These are phyloP conservation scores for Mastomys coucha DNA, from an alignment of 2,113 vertebrate species.

Conservation along the genomic window DNA sequence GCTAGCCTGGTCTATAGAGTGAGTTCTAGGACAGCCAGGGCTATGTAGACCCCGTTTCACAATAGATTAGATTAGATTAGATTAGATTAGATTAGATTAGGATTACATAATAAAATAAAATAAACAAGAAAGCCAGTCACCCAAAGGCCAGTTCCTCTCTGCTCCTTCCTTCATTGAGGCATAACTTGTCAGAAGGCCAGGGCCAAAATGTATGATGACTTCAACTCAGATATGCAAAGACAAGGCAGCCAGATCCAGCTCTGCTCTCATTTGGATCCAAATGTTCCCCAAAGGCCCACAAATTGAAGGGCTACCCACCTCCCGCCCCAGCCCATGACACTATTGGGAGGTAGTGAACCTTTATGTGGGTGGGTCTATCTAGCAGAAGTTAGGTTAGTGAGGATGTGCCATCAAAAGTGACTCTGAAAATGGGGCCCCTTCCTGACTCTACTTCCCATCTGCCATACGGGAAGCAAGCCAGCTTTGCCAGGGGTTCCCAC, in stretches of 20 bases:
- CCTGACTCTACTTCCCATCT: not conserved
- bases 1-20: not conserved
- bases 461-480: not conserved
- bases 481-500: not conserved
- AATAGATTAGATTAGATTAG: not conserved
- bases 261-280: not conserved
- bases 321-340: not conserved
- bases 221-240: not conserved
- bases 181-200: not conserved
- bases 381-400: not conserved
- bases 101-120: not conserved
- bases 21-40: not conserved
- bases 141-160: not conserved
- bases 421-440: not conserved
- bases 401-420: not conserved
- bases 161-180: not conserved
- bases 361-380: no score
- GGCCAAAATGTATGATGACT: not conserved
- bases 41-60: not conserved
- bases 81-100: not conserved
- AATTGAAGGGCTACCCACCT: not conserved
- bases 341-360: not conserved
- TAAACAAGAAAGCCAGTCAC: not conserved
- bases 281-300: not conserved
- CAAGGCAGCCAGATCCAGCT: not conserved